These are phyloP conservation scores for Proteles cristata DNA, from an alignment of 2,113 vertebrate genomes.

Conservation along the genomic window DNA sequence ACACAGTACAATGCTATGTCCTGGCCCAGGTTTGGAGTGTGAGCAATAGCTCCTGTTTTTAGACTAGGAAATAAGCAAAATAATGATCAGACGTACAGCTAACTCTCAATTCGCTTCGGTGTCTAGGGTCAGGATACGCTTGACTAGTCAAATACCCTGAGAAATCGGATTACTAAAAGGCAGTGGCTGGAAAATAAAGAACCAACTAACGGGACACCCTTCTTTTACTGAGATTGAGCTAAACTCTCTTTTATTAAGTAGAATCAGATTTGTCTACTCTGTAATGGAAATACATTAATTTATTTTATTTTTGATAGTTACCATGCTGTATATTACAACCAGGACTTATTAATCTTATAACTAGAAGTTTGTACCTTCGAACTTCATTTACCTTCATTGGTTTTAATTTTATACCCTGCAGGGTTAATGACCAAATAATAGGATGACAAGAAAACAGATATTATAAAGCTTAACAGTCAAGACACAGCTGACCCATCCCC, in stretches of 20 bases:
- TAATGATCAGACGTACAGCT: background rate
- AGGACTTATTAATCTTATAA: background rate
- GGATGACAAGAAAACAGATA: background rate
- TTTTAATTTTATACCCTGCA: background rate
- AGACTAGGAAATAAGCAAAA: conserved; percentile 2
- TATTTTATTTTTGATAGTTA: background rate
- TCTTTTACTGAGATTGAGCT: background rate
- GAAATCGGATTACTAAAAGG: background rate
- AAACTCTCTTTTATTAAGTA: background rate
- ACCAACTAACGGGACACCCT: background rate
- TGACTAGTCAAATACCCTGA: background rate
- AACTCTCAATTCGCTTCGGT: conserved; percentile 10
- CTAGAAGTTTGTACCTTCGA: background rate
- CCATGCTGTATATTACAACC: background rate
- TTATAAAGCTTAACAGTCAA: background rate
- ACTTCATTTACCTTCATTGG: background rate
- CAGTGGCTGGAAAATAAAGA: background rate
- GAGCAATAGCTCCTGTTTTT: background rate
- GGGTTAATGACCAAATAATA: background rate
- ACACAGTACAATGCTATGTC: background rate
- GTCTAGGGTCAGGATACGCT: background rate
- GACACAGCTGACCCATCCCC: background rate
- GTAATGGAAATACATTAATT: background rate
- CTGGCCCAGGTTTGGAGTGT: background rate
- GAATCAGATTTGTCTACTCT: background rate